Conservation (phyloP, 2,888 invertebrate genomes). For the Epirrhoe tristata region DNA sequence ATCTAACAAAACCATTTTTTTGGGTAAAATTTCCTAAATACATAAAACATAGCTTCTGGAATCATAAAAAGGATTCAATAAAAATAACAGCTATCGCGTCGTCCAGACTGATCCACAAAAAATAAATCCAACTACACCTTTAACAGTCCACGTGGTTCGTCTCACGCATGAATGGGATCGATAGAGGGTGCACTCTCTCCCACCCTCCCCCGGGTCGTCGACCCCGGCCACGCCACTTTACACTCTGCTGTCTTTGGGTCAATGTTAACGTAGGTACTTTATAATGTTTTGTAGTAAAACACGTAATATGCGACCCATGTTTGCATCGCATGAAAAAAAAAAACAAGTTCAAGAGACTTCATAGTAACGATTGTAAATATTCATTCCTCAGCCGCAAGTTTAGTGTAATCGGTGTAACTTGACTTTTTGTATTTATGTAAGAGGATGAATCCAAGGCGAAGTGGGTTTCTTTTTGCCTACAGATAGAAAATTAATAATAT, state of each 20-base stretch:
- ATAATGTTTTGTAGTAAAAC: constrained; percentile 14
- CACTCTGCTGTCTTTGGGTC: constrained; percentile 40
- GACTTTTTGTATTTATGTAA: too few species aligned
- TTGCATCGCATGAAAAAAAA: neutral
- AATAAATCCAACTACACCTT: constrained; percentile 34
- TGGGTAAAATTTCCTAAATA: neutral
- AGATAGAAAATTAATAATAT: too few species aligned
- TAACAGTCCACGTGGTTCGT: constrained; percentile 37
- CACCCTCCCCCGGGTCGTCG: constrained; percentile 32
- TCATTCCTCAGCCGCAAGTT: too few species aligned
- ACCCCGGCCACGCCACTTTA: constrained; percentile 33
- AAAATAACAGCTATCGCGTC: constrained; percentile 1
- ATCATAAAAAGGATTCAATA: constrained; percentile 2
- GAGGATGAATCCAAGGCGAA: too few species aligned
- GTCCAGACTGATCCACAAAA: constrained; percentile 29
- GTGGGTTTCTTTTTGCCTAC: too few species aligned
- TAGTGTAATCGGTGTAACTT: too few species aligned
- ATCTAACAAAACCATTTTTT: neutral
- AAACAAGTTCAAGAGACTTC: too few species aligned
- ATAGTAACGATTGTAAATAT: too few species aligned
- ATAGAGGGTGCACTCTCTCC: constrained; percentile 50
- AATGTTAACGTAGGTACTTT: constrained; percentile 40
- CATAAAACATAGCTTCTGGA: neutral
- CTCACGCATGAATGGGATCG: constrained; percentile 69
- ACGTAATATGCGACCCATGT: neutral